These are phyloP conservation scores for Trichonephila inaurata DNA, from an alignment of 1,140 invertebrate genomes.

Conservation along the genomic window DNA sequence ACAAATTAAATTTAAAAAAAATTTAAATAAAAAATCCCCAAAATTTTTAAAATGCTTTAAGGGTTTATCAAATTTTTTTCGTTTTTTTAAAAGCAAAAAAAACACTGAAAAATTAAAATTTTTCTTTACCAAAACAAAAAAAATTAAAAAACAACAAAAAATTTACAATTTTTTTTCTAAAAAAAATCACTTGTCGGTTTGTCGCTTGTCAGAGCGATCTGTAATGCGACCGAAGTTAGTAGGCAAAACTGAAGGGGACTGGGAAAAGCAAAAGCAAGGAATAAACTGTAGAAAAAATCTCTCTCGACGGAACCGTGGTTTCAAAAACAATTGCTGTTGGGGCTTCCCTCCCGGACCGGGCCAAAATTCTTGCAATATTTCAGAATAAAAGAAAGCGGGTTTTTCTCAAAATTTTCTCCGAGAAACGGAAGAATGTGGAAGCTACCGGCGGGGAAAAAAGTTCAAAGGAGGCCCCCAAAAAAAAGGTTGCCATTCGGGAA, in stretches of 20 bases:
- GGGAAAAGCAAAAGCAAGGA: background rate
- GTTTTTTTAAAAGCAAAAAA: too few species aligned
- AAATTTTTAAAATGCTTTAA: too few species aligned
- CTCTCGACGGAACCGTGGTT: background rate
- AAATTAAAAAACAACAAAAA: background rate
- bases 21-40: too few species aligned
- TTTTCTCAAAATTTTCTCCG: background rate
- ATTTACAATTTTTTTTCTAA: background rate
- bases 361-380: constrained; percentile 22
- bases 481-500: background rate
- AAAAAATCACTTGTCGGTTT: background rate
- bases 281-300: background rate
- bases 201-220: background rate
- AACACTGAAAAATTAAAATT: background rate
- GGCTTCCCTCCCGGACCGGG: background rate
- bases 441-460: background rate
- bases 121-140: background rate
- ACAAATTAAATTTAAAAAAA: too few species aligned
- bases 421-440: background rate
- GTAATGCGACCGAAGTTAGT: background rate
- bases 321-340: constrained; percentile 24
- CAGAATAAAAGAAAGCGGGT: background rate
- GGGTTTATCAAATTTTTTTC: too few species aligned
- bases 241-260: background rate
- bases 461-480: background rate